A percentile compares a stretch with the other conserved stretches of the same genome.
Evolutionary conservation across 2,797 vertebrate genomes (phyloP).

Genomic region (Knipowitschia caucasica): DNA sequence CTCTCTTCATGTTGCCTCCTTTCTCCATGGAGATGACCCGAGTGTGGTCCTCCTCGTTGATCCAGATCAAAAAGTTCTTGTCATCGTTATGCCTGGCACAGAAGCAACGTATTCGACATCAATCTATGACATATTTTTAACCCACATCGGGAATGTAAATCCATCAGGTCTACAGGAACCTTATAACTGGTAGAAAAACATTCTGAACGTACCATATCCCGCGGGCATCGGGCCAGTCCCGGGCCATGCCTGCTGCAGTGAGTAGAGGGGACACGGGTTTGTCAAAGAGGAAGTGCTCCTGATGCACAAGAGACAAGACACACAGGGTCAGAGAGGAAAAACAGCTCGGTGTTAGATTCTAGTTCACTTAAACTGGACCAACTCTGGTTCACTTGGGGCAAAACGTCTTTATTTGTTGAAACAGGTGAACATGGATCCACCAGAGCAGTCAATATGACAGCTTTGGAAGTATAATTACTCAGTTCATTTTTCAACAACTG

Average conservation of each 20-base stretch:
- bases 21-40: constrained; percentile 95
- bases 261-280: constrained; percentile 93
- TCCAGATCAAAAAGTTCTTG: constrained; percentile 92
- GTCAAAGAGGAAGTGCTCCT: constrained; percentile 96
- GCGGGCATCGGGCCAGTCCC: constrained; percentile 90
- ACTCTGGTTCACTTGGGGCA: no score
- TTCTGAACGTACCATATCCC: constrained; percentile 79
- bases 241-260: constrained; percentile 89
- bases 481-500: no score
- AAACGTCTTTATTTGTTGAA: no score
- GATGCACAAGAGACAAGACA: constrained; percentile 44
- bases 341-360: no score
- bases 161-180: not conserved
- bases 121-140: no score
- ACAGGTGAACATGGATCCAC: no score
- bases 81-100: constrained; percentile 85
- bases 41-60: constrained; percentile 94
- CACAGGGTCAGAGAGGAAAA: no score
- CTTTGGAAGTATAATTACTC: no score
- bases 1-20: constrained; percentile 91
- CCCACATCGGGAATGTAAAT: no score
- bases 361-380: no score
- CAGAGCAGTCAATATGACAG: no score
- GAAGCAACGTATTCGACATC: not conserved
- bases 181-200: not conserved